Conservation (phyloP, 2,113 vertebrate species). For the Clinocottus analis region DNA sequence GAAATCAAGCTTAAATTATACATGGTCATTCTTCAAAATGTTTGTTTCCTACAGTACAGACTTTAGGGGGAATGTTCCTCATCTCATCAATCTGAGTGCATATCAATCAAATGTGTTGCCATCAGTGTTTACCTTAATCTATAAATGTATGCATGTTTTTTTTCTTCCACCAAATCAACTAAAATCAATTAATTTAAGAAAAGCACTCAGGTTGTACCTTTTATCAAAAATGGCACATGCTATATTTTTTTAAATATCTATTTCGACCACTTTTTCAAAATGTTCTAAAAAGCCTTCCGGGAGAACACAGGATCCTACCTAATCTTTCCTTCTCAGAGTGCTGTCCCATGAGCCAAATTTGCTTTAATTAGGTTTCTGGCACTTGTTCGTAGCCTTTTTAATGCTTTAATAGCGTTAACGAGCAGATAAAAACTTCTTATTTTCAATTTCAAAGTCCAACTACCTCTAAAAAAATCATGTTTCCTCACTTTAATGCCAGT, state of each 20-base stretch:
- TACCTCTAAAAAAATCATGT: background rate
- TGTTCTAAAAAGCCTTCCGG: too few relatives aligned
- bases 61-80: background rate
- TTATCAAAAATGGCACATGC: too few relatives aligned
- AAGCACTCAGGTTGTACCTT: constrained; percentile 10
- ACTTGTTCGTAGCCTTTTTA: too few relatives aligned
- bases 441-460: background rate
- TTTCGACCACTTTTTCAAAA: too few relatives aligned
- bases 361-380: too few relatives aligned
- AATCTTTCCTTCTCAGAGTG: too few relatives aligned
- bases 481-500: too few relatives aligned
- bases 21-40: background rate
- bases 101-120: background rate
- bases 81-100: background rate
- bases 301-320: background rate
- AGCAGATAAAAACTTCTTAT: background rate
- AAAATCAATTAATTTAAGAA: background rate
- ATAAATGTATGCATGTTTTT: too few relatives aligned
- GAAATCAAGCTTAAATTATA: background rate
- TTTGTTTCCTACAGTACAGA: background rate
- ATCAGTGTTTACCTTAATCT: constrained; percentile 1
- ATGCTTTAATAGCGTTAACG: background rate
- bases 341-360: too few relatives aligned
- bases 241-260: too few relatives aligned
- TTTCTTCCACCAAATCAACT: too few relatives aligned